phyloP scores from a whole-genome alignment of 2,113 vertebrate species.

The Otus sunia region DNA sequence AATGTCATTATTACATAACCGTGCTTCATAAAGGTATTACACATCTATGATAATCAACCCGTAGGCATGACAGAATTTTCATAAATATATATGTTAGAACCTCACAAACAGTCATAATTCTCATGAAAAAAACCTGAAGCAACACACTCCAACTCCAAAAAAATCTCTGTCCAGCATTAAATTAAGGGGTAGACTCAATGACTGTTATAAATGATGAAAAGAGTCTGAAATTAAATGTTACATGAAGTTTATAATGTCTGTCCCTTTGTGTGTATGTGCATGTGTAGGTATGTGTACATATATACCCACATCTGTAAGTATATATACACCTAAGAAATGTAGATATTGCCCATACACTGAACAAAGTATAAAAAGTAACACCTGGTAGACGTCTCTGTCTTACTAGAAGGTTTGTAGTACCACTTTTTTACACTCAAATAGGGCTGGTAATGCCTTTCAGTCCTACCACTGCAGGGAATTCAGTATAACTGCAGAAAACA shows the following conservation, averaged over 20 bases:
- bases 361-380: neutral
- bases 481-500: neutral
- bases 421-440: neutral
- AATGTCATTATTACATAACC: neutral
- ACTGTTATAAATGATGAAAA: neutral
- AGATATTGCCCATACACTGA: neutral
- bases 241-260: neutral
- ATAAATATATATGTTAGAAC: neutral
- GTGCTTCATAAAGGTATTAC: neutral
- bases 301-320: neutral
- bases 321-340: neutral
- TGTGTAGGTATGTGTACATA: neutral
- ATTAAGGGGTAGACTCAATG: neutral
- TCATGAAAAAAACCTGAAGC: neutral
- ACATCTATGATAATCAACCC: neutral
- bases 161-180: neutral
- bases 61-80: neutral
- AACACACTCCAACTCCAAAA: neutral
- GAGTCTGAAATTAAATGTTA: neutral
- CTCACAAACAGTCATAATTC: neutral
- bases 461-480: neutral
- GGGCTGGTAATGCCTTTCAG: neutral
- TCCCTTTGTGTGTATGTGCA: neutral
- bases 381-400: neutral
- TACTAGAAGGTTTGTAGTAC: neutral